Evolutionary conservation across 1,140 invertebrate species (phyloP).

Genomic region (Drosophila trapezifrons): DNA sequence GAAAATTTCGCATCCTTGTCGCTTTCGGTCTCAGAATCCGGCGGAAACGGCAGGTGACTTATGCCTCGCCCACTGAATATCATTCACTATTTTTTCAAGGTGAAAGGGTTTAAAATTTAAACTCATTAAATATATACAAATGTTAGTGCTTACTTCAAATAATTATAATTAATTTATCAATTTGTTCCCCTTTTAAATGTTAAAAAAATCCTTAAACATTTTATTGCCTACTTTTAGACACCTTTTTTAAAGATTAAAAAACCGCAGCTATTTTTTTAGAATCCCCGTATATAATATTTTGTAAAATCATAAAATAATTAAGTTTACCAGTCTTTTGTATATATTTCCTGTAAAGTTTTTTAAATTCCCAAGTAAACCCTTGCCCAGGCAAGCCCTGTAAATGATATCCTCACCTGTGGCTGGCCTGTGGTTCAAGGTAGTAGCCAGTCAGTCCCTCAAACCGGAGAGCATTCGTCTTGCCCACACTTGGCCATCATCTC

Average conservation of each 20-base stretch:
- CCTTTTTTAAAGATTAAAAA: neutral
- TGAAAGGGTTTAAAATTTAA: neutral
- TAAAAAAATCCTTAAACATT: neutral
- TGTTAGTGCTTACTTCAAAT: too few species aligned
- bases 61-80: slow-evolving; percentile 5
- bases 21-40: neutral
- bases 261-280: neutral
- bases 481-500: slow-evolving; percentile 27
- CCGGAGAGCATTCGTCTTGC: slow-evolving; percentile 34
- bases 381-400: neutral
- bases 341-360: neutral
- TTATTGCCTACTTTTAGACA: neutral
- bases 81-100: slow-evolving; percentile 11
- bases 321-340: too few species aligned
- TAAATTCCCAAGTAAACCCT: neutral
- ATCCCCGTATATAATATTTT: neutral
- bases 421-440: slow-evolving; percentile 23
- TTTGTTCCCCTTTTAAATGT: too few species aligned
- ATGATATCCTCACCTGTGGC: slow-evolving; percentile 58
- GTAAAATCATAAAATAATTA: neutral
- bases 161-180: too few species aligned
- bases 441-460: slow-evolving; percentile 19
- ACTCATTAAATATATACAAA: neutral
- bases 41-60: slow-evolving; percentile 7
- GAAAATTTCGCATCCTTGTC: neutral